phyloP scores from a whole-genome alignment of 2,888 invertebrate genomes.

The Esperia sulphurella region DNA sequence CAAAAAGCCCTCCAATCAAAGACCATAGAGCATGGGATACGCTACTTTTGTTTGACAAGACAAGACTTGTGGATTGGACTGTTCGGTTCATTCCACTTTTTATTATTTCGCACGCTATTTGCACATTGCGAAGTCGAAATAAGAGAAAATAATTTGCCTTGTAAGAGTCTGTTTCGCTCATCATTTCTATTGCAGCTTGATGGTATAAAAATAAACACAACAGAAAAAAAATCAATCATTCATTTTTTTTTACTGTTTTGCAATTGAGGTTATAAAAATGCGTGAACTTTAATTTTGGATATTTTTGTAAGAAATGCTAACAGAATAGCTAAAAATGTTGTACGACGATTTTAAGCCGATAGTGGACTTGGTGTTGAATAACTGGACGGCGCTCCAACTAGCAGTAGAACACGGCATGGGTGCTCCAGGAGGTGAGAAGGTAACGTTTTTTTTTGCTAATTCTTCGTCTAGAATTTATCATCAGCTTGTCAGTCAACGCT shows the following conservation, averaged over 20 bases:
- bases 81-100: too few species aligned
- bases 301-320: neutral
- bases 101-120: too few species aligned
- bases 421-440: slow-evolving; percentile 83
- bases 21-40: neutral
- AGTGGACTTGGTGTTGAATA: slow-evolving; percentile 83
- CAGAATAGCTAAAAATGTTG: slow-evolving; percentile 38
- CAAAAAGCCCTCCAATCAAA: neutral
- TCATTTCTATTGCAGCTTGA: too few species aligned
- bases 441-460: slow-evolving; percentile 32
- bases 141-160: too few species aligned
- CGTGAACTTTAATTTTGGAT: slow-evolving; percentile 2
- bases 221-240: too few species aligned
- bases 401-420: slow-evolving; percentile 88
- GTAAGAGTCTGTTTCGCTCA: too few species aligned
- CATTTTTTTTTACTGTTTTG: neutral
- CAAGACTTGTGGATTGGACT: too few species aligned
- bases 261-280: slow-evolving; percentile 38
- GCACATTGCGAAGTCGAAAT: too few species aligned
- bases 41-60: too few species aligned
- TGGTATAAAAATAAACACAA: too few species aligned
- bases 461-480: too few species aligned
- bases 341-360: slow-evolving; percentile 79
- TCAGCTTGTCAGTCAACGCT: too few species aligned
- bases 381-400: slow-evolving; percentile 85